Evolutionary conservation across 2,888 invertebrate species (phyloP), one percentile per base, ranked within the genome.

Genomic region (Aricia artaxerxes): DNA sequence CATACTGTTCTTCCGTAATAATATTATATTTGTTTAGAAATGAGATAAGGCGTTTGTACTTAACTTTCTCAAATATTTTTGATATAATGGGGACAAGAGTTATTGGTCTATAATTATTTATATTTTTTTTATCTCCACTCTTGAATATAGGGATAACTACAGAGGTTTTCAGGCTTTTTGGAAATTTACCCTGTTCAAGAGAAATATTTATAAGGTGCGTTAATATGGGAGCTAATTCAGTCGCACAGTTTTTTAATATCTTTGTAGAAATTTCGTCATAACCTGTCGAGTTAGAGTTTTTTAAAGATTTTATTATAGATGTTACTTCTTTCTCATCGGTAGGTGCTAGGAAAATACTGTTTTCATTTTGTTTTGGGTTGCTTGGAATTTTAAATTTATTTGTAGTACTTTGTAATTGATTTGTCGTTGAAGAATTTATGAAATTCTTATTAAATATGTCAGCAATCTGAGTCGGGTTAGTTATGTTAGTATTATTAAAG

Each of bases 1-100:
- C n/a, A 40, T 73, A 35, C 38, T 73, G 73, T 35, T 73, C 73
- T n/a, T 73, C 38, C 4, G 38, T 5, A 73, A 73, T 73, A 73
- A 73, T 73, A 31, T 35, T 73, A 73, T 40, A 16, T n/a, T 73
- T 73, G 9, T 73, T 6, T 7, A 73, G 13, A 40, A 73, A 40
- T 73, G 38, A 73, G 9, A 73, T 38, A 35, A 73, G 40, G 11
- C 11, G 2, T 49, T 49, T 49, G 24, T 24, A 24, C 24, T 11
- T 49, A 11, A 3, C 11, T 49, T 73, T 73, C 0, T 73, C 73
- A 38, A 38, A 11, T 38, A 38, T 73, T 38, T 73, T 24, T 0
- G 2, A 49, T 1, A 49, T 49, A 11, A 49, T 49, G 13, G 44
- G 9, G 0, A 73, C n/a, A 38, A 35, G 35, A 9, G 69, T 69